These are phyloP conservation scores for Plotosus lineatus DNA, from an alignment of 2,113 vertebrate species.

Conservation along the genomic window DNA sequence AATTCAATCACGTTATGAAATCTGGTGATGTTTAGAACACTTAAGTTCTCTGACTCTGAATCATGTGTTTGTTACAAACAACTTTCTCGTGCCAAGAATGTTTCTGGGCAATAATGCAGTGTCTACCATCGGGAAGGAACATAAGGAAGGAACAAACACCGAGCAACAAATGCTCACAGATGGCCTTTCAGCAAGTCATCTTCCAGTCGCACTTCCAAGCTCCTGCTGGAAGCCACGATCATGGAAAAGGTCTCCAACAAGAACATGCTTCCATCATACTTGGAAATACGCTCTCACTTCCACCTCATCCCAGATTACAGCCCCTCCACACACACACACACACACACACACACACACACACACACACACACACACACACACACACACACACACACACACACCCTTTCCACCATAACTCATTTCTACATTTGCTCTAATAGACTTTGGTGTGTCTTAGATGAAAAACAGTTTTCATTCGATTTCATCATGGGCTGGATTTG, in stretches of 20 bases:
- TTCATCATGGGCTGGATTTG: constrained; percentile 27
- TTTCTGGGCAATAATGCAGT: constrained; percentile 23
- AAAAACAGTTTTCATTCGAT: constrained; percentile 22
- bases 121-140: constrained; percentile 17
- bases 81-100: constrained; percentile 2
- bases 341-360: background rate
- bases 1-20: background rate
- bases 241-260: constrained; percentile 33
- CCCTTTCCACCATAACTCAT: background rate
- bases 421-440: background rate
- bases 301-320: background rate
- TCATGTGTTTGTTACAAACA: constrained; percentile 29
- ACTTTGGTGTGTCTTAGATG: background rate
- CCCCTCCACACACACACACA: background rate
- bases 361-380: background rate
- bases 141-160: constrained; percentile 28
- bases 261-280: constrained; percentile 9
- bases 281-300: background rate
- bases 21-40: background rate
- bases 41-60: background rate
- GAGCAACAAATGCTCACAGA: constrained; percentile 48
- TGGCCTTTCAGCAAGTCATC: constrained; percentile 41
- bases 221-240: constrained; percentile 39
- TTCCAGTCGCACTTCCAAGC: constrained; percentile 46
- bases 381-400: constrained; percentile 4